These are phyloP conservation scores for Nannobrachium achirus DNA, from an alignment of 2,113 vertebrate species.

Conservation along the genomic window DNA sequence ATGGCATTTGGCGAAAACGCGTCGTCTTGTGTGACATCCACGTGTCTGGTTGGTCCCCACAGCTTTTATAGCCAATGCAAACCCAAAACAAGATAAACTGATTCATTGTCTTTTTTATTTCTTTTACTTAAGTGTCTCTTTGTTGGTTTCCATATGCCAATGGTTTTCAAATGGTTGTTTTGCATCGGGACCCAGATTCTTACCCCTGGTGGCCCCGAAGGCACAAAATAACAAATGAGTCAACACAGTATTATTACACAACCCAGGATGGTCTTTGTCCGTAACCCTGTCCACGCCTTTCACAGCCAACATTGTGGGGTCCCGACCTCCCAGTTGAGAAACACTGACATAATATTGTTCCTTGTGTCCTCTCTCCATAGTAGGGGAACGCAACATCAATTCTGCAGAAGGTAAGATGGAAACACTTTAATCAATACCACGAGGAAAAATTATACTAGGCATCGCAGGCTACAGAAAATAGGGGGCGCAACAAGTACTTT, in stretches of 20 bases:
- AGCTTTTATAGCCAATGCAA: conserved; percentile 11
- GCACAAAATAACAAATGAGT: neutral
- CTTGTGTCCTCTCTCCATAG: conserved; percentile 11
- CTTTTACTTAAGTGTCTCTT: too few relatives aligned
- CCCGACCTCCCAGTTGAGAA: conserved; percentile 45
- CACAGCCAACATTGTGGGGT: conserved; percentile 21
- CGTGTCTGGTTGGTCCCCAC: conserved; percentile 37
- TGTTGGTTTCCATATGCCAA: neutral
- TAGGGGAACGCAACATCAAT: neutral
- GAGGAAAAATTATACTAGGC: too few relatives aligned
- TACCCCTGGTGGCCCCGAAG: too few relatives aligned
- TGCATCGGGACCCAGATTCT: neutral
- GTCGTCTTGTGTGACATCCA: neutral
- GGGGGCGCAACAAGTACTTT: too few relatives aligned
- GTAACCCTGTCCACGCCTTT: neutral
- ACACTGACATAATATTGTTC: conserved; percentile 9
- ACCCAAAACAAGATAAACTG: neutral
- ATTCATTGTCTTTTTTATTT: neutral
- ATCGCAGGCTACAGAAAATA: too few relatives aligned
- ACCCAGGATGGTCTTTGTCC: too few relatives aligned
- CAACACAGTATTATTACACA: neutral
- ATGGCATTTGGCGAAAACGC: conserved; percentile 65
- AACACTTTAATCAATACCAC: too few relatives aligned
- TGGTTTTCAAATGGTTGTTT: conserved; percentile 35
- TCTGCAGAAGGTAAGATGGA: neutral